These are phyloP conservation scores for Homarus americanus DNA, from an alignment of 1,140 invertebrate genomes.

Conservation along the genomic window DNA sequence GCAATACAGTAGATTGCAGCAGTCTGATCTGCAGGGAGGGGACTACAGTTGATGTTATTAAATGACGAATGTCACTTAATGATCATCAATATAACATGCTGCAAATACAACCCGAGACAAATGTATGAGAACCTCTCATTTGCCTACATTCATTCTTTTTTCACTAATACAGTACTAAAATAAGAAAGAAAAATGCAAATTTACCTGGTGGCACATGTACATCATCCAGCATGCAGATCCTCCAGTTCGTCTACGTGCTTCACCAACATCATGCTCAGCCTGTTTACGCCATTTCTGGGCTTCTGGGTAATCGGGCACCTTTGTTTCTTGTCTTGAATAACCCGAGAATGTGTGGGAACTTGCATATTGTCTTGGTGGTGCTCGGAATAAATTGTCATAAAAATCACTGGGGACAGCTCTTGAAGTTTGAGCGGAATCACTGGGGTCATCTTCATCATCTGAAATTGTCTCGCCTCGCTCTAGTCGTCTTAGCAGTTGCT, in stretches of 20 bases:
- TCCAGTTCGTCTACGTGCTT: neutral
- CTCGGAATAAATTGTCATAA: constrained; percentile 12
- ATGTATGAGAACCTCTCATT: neutral
- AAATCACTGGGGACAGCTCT: neutral
- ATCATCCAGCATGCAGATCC: constrained; percentile 22
- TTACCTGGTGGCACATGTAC: constrained; percentile 46
- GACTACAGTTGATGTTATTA: too few relatives aligned
- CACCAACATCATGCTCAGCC: constrained; percentile 19
- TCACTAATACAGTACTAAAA: neutral
- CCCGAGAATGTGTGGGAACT: neutral
- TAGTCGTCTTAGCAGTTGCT: constrained; percentile 29
- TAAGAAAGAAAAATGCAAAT: neutral
- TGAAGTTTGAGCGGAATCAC: neutral
- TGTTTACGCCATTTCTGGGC: constrained; percentile 4
- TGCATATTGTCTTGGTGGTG: neutral
- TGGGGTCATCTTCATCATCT: constrained; percentile 5
- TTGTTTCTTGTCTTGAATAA: neutral
- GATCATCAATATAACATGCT: neutral
- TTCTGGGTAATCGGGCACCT: neutral
- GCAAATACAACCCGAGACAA: neutral
- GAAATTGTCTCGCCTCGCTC: constrained; percentile 41
- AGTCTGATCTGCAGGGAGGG: too few relatives aligned
- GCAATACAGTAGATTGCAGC: too few relatives aligned
- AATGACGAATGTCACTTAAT: too few relatives aligned
- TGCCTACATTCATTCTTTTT: neutral